Conservation (phyloP, 2,797 vertebrate species). For the Thaleichthys pacificus region DNA sequence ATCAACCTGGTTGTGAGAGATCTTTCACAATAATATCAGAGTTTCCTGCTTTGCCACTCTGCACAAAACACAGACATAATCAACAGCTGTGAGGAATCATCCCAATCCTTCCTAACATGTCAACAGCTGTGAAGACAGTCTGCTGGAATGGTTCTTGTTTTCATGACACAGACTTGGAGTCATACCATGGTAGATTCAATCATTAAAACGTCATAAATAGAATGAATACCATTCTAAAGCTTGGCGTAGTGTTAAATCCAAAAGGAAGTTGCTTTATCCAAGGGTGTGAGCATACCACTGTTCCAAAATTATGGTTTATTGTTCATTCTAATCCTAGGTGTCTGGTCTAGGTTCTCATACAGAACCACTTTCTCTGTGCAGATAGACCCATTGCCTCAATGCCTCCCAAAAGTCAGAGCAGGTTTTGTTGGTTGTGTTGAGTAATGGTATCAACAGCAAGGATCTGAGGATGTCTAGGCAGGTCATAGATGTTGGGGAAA, state of each 20-base stretch:
- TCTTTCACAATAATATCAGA: background rate
- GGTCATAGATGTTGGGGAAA: conserved; percentile 10
- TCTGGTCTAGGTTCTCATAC: conserved; percentile 52
- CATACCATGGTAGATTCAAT: background rate
- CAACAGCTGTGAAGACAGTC: background rate
- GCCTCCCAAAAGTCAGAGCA: conserved; percentile 24
- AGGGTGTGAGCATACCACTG: conserved; percentile 47
- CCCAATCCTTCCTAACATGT: background rate
- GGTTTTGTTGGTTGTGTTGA: conserved; percentile 28
- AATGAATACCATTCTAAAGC: conserved; percentile 30
- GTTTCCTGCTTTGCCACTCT: conserved; percentile 25
- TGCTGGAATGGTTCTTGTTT: background rate
- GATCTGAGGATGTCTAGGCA: conserved; percentile 26
- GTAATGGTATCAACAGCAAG: conserved; percentile 32
- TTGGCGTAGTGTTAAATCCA: conserved; percentile 46
- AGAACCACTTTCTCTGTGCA: conserved; percentile 34
- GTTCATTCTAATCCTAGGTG: conserved; percentile 63
- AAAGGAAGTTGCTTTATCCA: conserved; percentile 56
- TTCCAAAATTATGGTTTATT: conserved; percentile 53
- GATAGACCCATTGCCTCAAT: conserved; percentile 49
- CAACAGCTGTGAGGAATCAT: background rate
- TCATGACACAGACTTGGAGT: background rate
- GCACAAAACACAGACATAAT: background rate
- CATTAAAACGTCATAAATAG: conserved; percentile 12
- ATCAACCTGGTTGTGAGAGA: background rate